Evolutionary conservation across 2,797 vertebrate genomes (phyloP).

Genomic region (Coregonus suidteri): DNA sequence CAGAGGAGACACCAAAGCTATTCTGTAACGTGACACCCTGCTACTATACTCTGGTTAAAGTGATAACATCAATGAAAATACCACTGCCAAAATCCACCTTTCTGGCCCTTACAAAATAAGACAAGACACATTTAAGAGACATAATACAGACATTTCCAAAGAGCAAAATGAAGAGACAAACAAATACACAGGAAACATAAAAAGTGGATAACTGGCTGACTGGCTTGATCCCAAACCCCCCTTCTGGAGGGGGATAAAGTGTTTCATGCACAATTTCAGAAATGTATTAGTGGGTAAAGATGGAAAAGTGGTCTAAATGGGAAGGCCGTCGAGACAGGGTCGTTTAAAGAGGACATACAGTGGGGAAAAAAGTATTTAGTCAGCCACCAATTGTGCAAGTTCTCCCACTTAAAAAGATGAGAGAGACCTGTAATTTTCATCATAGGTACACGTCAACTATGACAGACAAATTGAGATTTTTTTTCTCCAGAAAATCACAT

Average conservation of each 20-base stretch:
- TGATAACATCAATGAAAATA: constrained; percentile 64
- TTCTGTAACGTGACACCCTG: constrained; percentile 54
- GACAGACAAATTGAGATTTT: too few relatives aligned
- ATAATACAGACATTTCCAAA: constrained; percentile 35
- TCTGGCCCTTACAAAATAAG: constrained; percentile 34
- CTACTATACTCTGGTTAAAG: constrained; percentile 60
- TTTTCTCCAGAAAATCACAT: too few relatives aligned
- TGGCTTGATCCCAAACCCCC: constrained; percentile 38
- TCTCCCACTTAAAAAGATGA: too few relatives aligned
- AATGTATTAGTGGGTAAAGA: constrained; percentile 70
- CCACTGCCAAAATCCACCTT: constrained; percentile 43
- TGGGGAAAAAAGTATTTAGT: too few relatives aligned
- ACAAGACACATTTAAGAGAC: constrained; percentile 33
- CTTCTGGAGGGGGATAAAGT: constrained; percentile 67
- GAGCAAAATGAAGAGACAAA: constrained; percentile 30
- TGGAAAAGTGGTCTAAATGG: constrained; percentile 74
- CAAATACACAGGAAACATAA: constrained; percentile 38
- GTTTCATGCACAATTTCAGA: constrained; percentile 75
- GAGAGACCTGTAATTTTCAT: too few relatives aligned
- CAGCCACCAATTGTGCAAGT: too few relatives aligned
- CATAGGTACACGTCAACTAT: too few relatives aligned
- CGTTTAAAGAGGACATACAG: constrained; percentile 68
- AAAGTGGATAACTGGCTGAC: constrained; percentile 32
- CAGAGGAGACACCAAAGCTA: constrained; percentile 39
- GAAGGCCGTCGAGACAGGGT: constrained; percentile 62